Evolutionary conservation across 2,888 invertebrate species (phyloP), one percentile per base, ranked within the genome.

Genomic region (Amiota mariae): DNA sequence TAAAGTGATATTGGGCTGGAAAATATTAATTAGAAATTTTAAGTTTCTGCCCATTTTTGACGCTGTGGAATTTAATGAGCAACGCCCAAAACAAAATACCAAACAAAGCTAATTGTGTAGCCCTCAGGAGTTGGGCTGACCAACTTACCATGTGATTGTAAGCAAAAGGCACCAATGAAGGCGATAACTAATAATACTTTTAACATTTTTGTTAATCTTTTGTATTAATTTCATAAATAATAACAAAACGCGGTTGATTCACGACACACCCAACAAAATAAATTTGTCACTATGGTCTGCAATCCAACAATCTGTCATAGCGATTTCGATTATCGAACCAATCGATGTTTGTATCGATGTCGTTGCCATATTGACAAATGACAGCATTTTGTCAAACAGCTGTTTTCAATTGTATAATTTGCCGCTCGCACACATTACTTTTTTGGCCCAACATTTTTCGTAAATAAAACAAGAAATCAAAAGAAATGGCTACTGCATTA

Each of bases 1-100:
- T 75, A 63, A 83, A 87, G 18, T 83, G 84, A 81, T 90, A 87
- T 86, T 90, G 89, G 64, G 86, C 89, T 89, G 61, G 11, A 80
- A 76, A 18, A 47, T 48, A 56, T 8, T 66, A 8, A 8, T 36
- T 47, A 6, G 49, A 71, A 8, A 57, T 9, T 12, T 48, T 24
- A 4, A 72, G 24, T n/a, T 67, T 20, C n/a, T 56, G 46, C 63
- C 54, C 66, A 63, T 51, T 15, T 24, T 9, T 70, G 66, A 61
- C 59, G 61, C 12, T n/a, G 6, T 51, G 46, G 64, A 24, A 13
- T 54, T 54, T 54, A 13, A 8, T 15, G 15, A 67, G 67, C 78
- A 78, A 78, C 78, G 78, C 78, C 78, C 78, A 15, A 73, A 66
- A 13, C n/a, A 24, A 4, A 8, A 48, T 8, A 12, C 24, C 46